A percentile compares a stretch with the other conserved stretches of the same genome.
Evolutionary conservation across 2,888 invertebrate genomes (phyloP).

Genomic region (Siphlonurus alternatus): DNA sequence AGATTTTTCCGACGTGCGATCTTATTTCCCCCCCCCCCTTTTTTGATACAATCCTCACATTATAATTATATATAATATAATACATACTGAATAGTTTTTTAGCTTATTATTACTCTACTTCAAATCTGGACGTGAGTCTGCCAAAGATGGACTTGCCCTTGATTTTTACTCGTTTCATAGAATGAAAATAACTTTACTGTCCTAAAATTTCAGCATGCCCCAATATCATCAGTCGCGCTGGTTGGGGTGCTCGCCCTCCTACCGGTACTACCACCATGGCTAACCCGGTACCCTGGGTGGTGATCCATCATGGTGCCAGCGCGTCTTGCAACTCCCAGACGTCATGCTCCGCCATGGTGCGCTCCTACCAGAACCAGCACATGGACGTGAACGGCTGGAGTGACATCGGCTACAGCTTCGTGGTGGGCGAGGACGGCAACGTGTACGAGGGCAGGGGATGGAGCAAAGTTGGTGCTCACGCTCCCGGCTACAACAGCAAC

Average conservation of each 20-base stretch:
- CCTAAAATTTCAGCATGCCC: no score
- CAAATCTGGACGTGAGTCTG: no score
- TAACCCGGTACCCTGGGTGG: conserved; percentile 23
- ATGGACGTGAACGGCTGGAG: conserved; percentile 24
- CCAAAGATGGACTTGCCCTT: no score
- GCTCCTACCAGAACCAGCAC: conserved; percentile 25
- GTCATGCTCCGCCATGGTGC: conserved; percentile 21
- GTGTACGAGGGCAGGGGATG: conserved; percentile 29
- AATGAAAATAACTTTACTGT: no score
- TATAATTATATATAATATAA: neutral
- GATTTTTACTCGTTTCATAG: no score
- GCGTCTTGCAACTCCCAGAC: conserved; percentile 18
- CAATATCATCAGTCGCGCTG: conserved; percentile 31
- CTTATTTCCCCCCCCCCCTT: neutral
- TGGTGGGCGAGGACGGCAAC: conserved; percentile 33
- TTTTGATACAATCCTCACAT: no score
- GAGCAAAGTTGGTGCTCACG: conserved; percentile 28
- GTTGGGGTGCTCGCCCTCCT: conserved; percentile 35
- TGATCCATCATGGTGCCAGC: conserved; percentile 26
- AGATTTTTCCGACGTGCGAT: neutral
- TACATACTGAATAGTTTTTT: neutral
- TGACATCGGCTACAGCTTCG: conserved; percentile 29
- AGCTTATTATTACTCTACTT: no score
- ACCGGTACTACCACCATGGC: conserved; percentile 12
- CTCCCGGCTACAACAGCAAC: conserved; percentile 25